Base-by-base conservation (phyloP, 1,140 invertebrate species). In the Pygmarrhopalites habei region DNA sequence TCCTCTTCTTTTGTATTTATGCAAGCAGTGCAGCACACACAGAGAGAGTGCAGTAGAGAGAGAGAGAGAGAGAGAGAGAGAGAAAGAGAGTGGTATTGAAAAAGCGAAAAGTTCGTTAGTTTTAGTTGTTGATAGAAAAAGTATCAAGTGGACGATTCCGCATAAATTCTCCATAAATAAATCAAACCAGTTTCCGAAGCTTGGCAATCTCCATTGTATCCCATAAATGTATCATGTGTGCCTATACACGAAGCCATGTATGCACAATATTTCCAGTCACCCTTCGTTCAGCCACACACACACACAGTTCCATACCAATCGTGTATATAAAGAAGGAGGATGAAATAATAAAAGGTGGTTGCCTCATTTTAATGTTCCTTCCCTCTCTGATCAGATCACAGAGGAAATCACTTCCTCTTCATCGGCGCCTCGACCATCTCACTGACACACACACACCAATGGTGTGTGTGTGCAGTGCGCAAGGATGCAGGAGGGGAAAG, bases 121-220 rank as follows among this genome's bases (percentile, higher is more conserved):
- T 29, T 26, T 25, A 19, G n/a, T 28, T 30, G 25, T 28, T 19
- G 14, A 17, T 29, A 28, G 41, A 21, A 57, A 55, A 62, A 62
- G 60, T 62, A 62, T 62, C 60, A 29, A 46, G 56, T 62, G 60
- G 23, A 56, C 35, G 17, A 23, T 7, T 30, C 12, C 17, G 51
- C 53, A 56, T 62, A 62, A 62, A 62, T 62, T 44, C 43, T 26
- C 60, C 30, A 61, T 61, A 53, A 53, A 53, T 47, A 47, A 47
- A 25, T n/a, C 17, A 25, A 35, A 35, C 5, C 5, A 35, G 32
- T 35, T 7, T n/a, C n/a, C n/a, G n/a, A n/a, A n/a, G n/a, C n/a
- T n/a, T n/a, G n/a, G n/a, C 43, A 39, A 14, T 56, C 53, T 32
- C 43, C 30, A 17, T 53, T 30, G n/a, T 19, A 53, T 2, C 17